Evolutionary conservation across 2,888 invertebrate genomes (phyloP).

Genomic region (Perizoma flavofasciatum): DNA sequence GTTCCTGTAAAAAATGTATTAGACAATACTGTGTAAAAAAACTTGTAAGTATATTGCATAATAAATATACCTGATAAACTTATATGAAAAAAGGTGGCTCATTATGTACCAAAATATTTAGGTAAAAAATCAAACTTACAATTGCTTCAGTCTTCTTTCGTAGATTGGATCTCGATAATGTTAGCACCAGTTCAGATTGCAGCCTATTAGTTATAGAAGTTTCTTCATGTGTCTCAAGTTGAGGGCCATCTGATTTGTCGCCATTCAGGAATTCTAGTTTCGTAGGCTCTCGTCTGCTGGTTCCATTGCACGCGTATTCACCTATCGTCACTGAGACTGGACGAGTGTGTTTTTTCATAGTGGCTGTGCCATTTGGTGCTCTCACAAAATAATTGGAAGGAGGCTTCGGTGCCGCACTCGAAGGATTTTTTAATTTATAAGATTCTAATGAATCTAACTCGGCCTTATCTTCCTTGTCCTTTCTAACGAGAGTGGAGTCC

Average conservation of each 20-base stretch:
- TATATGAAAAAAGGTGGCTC: not conserved
- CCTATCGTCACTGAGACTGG: slow-evolving; percentile 89
- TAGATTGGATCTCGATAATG: slow-evolving; percentile 90
- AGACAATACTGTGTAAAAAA: slow-evolving; percentile 7
- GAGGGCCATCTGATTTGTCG: slow-evolving; percentile 69
- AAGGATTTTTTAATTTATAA: slow-evolving; percentile 87
- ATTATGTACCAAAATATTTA: not conserved
- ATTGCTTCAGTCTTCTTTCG: slow-evolving; percentile 88
- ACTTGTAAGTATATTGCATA: not conserved
- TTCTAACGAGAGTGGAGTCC: slow-evolving; percentile 51
- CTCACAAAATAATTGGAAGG: slow-evolving; percentile 88
- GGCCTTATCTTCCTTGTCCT: slow-evolving; percentile 81
- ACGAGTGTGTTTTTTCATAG: slow-evolving; percentile 82
- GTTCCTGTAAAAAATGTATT: slow-evolving; percentile 62
- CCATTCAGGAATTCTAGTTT: slow-evolving; percentile 87
- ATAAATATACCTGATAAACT: not conserved
- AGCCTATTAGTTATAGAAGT: slow-evolving; percentile 86
- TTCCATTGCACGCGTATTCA: slow-evolving; percentile 85
- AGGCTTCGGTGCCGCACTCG: slow-evolving; percentile 85
- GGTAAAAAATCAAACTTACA: slow-evolving; percentile 66
- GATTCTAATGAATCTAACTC: slow-evolving; percentile 91
- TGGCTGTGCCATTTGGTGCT: slow-evolving; percentile 81
- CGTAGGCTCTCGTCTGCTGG: slow-evolving; percentile 85
- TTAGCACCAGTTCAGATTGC: slow-evolving; percentile 89
- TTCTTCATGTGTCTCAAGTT: slow-evolving; percentile 59